Evolutionary conservation across 1,140 invertebrate genomes (phyloP).

Genomic region (Hyles euphorbiae): DNA sequence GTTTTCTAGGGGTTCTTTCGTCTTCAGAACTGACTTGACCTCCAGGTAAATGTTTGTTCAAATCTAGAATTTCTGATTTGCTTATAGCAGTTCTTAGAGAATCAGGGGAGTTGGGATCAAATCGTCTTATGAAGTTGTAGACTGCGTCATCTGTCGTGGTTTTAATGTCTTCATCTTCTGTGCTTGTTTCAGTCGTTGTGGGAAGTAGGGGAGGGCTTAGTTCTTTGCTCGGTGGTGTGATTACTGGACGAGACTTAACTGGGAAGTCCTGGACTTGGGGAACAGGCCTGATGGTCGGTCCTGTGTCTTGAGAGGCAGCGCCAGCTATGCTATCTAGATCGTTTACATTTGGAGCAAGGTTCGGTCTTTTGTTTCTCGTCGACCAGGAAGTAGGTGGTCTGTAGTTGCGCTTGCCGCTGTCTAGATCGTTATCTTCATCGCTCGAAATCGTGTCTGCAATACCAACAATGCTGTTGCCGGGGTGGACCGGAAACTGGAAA

Average conservation of each 20-base stretch:
- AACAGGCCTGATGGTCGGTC: constrained; percentile 28
- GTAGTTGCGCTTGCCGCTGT: constrained; percentile 48
- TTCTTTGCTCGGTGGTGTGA: constrained; percentile 25
- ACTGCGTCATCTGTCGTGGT: constrained; percentile 38
- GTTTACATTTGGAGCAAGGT: constrained; percentile 8
- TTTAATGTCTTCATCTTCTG: constrained; percentile 30
- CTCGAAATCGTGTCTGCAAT: constrained; percentile 46
- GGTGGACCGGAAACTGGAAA: constrained; percentile 53
- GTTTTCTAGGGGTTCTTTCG: constrained; percentile 48
- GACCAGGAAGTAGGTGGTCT: constrained; percentile 50
- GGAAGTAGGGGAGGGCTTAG: constrained; percentile 37
- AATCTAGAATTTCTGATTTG: constrained; percentile 51
- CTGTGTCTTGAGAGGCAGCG: constrained; percentile 27
- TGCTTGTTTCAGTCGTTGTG: constrained; percentile 31
- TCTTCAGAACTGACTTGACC: constrained; percentile 58
- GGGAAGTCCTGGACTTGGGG: constrained; percentile 16
- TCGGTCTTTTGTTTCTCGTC: constrained; percentile 24
- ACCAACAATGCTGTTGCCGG: constrained; percentile 62
- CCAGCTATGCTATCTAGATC: constrained; percentile 23
- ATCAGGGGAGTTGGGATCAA: constrained; percentile 62
- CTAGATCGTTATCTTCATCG: constrained; percentile 48
- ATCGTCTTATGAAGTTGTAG: constrained; percentile 66
- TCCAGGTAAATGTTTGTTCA: constrained; percentile 56
- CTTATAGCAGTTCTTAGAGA: constrained; percentile 57
- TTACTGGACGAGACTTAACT: constrained; percentile 5